A percentile compares a stretch with the other conserved stretches of the same genome.
Evolutionary conservation across 2,113 vertebrate species (phyloP).

Genomic region (Herpetotheres cachinnans): DNA sequence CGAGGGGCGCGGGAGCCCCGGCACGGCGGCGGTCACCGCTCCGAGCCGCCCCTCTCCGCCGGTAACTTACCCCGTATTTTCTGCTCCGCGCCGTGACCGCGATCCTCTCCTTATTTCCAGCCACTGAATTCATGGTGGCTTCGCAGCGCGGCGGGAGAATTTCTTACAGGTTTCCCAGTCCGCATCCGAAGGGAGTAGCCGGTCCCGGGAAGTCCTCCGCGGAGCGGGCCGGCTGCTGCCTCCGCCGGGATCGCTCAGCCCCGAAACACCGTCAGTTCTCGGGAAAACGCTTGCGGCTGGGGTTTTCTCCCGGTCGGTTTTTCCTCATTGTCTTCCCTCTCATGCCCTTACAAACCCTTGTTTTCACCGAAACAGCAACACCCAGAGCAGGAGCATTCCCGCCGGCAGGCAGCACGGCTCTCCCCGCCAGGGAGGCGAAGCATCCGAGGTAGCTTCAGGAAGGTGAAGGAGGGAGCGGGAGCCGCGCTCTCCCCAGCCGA

Average conservation of each 20-base stretch:
- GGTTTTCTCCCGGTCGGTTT: conserved; percentile 26
- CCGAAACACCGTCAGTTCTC: conserved; percentile 33
- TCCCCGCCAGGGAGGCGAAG: not conserved
- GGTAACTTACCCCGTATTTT: conserved; percentile 90
- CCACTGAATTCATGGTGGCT: conserved; percentile 94
- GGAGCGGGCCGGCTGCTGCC: not conserved
- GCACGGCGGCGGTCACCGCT: not conserved
- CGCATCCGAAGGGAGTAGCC: conserved; percentile 59
- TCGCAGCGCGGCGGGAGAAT: conserved; percentile 24
- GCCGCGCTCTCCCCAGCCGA: not conserved
- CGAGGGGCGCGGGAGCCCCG: not conserved
- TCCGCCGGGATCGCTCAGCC: conserved; percentile 17
- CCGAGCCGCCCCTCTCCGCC: not conserved
- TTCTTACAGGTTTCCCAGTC: conserved; percentile 19
- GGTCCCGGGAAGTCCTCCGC: not conserved
- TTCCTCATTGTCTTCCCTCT: conserved; percentile 55
- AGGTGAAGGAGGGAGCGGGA: not conserved
- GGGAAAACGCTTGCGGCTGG: not conserved
- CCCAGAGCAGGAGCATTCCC: conserved; percentile 15
- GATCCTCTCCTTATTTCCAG: conserved; percentile 91
- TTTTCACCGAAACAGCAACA: not conserved
- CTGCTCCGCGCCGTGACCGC: conserved; percentile 86
- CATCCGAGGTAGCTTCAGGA: not conserved
- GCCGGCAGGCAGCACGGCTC: not conserved
- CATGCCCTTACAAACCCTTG: conserved; percentile 5